phyloP scores from a whole-genome alignment of 2,888 invertebrate genomes.

The Oscheius sp. region DNA sequence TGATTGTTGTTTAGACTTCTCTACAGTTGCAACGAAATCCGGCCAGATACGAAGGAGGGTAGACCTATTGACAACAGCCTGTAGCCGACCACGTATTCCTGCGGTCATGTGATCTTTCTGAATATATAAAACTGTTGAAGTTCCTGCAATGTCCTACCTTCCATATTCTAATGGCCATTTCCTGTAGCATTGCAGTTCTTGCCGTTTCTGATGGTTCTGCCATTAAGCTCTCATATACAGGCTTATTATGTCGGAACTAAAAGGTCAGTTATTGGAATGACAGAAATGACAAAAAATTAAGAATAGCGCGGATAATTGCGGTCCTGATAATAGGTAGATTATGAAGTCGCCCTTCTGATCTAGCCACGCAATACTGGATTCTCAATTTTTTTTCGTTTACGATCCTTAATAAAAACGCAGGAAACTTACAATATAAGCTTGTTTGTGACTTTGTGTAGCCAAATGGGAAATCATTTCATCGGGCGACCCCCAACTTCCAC shows the following conservation, averaged over 20 bases:
- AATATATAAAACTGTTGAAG: no score
- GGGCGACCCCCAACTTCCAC: conserved; percentile 15
- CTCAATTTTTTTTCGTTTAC: not conserved
- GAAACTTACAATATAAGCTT: conserved; percentile 21
- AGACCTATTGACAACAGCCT: not conserved
- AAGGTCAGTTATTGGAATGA: no score
- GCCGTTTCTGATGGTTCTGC: not conserved
- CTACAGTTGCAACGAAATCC: not conserved
- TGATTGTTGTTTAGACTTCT: not conserved
- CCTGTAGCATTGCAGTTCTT: not conserved
- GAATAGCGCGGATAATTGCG: conserved; percentile 4
- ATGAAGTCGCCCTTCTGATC: not conserved
- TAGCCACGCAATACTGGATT: not conserved
- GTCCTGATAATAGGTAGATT: not conserved
- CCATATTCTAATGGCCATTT: not conserved
- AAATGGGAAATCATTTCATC: conserved; percentile 15
- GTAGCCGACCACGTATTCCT: conserved; percentile 14
- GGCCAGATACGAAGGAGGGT: conserved; percentile 7
- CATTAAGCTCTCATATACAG: not conserved
- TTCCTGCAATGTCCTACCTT: no score
- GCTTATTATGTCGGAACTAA: not conserved
- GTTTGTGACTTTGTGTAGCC: not conserved
- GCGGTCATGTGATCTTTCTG: no score
- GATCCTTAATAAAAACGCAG: not conserved
- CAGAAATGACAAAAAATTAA: no score